These are phyloP conservation scores for Osmerus eperlanus DNA, from an alignment of 2,113 vertebrate species.

Conservation along the genomic window DNA sequence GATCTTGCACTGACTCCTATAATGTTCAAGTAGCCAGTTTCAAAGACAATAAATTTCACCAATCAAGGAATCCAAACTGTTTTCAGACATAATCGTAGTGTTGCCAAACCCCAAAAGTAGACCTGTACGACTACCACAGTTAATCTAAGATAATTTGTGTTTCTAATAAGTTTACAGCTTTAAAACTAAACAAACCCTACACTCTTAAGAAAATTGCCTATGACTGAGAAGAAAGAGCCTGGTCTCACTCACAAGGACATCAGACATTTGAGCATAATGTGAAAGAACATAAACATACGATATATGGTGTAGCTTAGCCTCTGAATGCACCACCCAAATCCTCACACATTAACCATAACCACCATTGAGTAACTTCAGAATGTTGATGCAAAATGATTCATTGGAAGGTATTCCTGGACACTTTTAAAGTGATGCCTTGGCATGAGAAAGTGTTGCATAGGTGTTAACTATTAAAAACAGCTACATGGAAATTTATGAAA, in stretches of 20 bases:
- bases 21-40: not conserved
- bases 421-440: too few relatives aligned
- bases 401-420: slow-evolving; percentile 5
- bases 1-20: slow-evolving; percentile 9
- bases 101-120: slow-evolving; percentile 5
- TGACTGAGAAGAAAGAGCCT: slow-evolving; percentile 4
- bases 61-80: slow-evolving; percentile 10
- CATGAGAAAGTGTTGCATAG: slow-evolving; percentile 5
- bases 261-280: slow-evolving; percentile 4
- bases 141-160: slow-evolving; percentile 5
- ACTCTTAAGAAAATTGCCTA: slow-evolving; percentile 7
- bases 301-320: slow-evolving; percentile 2
- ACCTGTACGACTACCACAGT: slow-evolving; percentile 9
- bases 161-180: slow-evolving; percentile 10
- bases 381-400: slow-evolving; percentile 1
- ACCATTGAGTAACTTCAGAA: slow-evolving; percentile 1
- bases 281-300: slow-evolving; percentile 8
- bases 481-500: slow-evolving; percentile 1
- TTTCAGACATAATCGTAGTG: slow-evolving; percentile 8
- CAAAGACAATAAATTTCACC: slow-evolving; percentile 7
- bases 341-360: slow-evolving; percentile 7
- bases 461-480: slow-evolving; percentile 1
- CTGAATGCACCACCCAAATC: slow-evolving; percentile 7
- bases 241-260: slow-evolving; percentile 8
- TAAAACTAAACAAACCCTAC: slow-evolving; percentile 6